Evolutionary conservation across 2,888 invertebrate genomes (phyloP), one percentile per base, ranked within the genome.

Genomic region (Dyspetes luteomarginatus): DNA sequence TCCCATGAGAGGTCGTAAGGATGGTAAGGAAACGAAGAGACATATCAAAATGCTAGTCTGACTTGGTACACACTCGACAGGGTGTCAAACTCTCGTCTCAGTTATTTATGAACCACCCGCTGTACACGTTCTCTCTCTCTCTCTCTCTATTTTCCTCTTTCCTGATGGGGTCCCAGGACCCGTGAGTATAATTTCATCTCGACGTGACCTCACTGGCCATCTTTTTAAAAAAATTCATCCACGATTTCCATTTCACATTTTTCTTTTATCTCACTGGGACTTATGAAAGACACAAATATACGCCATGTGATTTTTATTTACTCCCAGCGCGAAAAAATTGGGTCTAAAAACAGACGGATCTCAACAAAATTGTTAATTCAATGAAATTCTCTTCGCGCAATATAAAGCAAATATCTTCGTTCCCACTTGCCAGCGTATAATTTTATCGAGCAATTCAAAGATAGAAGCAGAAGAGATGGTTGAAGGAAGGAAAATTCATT

Each of bases 31-130:
- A 69, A 71, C 43, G n/a, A 55, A n/a, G 56, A 26, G 58, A 60
- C 41, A 19, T 36, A 19, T 50, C 58, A 58, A 74, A 75, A 26
- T 12, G 58, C 19, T 19, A 36, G 75, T 62, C 62, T 48, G 64
- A 55, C 41, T 52, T 1, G 50, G 56, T 50, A 55, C 64, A 62
- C 52, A 71, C 78, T 79, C 67, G 72, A 76, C 76, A 48, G 68
- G 77, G 78, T 78, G 81, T 83, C 83, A 83, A 83, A 83, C 83
- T 83, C 76, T 72, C 71, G 79, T 78, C 78, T 82, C 73, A 76
- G 65, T 82, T 83, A 83, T 83, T 83, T 82, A 83, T 79, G 68
- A 72, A 82, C 67, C 67, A 12, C 22, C 50, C 67, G 67, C n/a
- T 36, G 36, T 15, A 48, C 43, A 55, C 19, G 45, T n/a, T n/a